A percentile compares a stretch with the other conserved stretches of the same genome.
These are phyloP conservation scores for Coregonus ussuriensis DNA, from an alignment of 2,797 vertebrate genomes.

Conservation along the genomic window DNA sequence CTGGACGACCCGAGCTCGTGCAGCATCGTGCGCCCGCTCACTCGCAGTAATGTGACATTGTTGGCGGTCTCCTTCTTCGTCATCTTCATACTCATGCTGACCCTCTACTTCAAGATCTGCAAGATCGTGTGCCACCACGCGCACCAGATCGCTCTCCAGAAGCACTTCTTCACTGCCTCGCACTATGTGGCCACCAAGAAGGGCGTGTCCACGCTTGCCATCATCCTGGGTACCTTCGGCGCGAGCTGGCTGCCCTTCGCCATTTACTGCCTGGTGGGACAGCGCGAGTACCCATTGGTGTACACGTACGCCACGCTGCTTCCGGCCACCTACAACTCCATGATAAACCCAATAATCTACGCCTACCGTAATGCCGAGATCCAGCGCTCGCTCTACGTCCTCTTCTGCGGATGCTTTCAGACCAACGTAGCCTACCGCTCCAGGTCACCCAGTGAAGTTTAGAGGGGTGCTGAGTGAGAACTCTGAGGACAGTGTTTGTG, in stretches of 20 bases:
- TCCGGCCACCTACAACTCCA: conserved; percentile 97
- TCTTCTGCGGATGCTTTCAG: conserved; percentile 94
- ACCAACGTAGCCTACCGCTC: conserved; percentile 87
- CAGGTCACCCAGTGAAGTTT: conserved; percentile 96
- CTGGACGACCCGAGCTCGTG: conserved; percentile 82
- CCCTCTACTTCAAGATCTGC: conserved; percentile 96
- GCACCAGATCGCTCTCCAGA: conserved; percentile 97
- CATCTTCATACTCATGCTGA: conserved; percentile 92
- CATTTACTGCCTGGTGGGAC: conserved; percentile 93
- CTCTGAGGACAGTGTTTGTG: conserved; percentile 11
- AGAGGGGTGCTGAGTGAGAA: conserved; percentile 29
- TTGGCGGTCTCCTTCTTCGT: conserved; percentile 89
- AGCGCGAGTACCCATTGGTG: conserved; percentile 85
- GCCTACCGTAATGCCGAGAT: conserved; percentile 97
- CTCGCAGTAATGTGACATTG: conserved; percentile 88
- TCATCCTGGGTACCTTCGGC: conserved; percentile 95
- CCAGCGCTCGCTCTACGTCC: conserved; percentile 91
- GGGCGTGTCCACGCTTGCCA: conserved; percentile 93
- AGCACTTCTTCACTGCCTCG: conserved; percentile 92
- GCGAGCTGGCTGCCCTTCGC: conserved; percentile 98
- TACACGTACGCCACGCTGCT: conserved; percentile 96
- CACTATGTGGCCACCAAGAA: conserved; percentile 95
- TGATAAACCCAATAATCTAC: conserved; percentile 99
- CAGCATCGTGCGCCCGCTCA: conserved; percentile 92
- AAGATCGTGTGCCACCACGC: conserved; percentile 96